Evolutionary conservation across 2,797 vertebrate genomes (phyloP).

Genomic region (Trematomus bernacchii): DNA sequence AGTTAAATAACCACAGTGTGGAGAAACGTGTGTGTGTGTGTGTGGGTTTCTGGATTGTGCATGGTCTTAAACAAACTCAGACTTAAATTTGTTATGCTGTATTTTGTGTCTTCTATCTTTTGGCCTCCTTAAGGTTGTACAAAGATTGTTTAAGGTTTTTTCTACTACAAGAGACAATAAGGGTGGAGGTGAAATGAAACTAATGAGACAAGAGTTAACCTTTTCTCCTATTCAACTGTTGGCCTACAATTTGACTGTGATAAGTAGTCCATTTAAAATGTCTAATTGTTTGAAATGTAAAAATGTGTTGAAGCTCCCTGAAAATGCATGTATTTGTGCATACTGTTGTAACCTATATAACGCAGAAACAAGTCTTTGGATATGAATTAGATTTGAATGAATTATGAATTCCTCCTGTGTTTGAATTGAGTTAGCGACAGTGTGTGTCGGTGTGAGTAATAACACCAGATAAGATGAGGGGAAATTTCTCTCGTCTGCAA

Average conservation of each 20-base stretch:
- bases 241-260: background rate
- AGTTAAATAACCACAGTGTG: background rate
- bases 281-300: background rate
- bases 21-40: background rate
- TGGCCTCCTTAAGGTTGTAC: background rate
- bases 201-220: background rate
- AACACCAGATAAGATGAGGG: background rate
- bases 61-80: background rate
- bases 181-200: background rate
- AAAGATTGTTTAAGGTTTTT: background rate
- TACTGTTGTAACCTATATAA: background rate
- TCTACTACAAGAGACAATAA: background rate
- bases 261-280: background rate
- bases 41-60: conserved; percentile 5
- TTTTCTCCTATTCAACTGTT: conserved; percentile 6
- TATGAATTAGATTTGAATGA: conserved; percentile 6
- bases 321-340: background rate
- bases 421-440: conserved; percentile 1
- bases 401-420: background rate
- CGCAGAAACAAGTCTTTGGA: background rate
- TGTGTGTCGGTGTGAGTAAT: background rate
- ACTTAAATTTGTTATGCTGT: conserved; percentile 5
- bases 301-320: background rate
- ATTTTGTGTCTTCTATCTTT: conserved; percentile 2
- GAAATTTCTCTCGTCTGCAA: conserved; percentile 10